Conservation (phyloP, 2,113 vertebrate genomes). For the Heterochromis multidens region DNA sequence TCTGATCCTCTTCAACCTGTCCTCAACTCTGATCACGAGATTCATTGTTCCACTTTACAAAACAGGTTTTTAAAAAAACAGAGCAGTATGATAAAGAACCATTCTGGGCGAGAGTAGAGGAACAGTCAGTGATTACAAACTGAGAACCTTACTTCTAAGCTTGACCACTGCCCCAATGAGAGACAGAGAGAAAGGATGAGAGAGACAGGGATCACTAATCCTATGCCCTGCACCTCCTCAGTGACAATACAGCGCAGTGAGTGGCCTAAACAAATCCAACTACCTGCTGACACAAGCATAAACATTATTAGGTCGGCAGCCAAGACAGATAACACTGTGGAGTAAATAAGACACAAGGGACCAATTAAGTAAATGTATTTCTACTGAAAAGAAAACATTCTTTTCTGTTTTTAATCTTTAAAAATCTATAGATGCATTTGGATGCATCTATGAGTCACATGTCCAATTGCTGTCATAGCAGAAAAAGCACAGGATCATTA, state of each 20-base stretch:
- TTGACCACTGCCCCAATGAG: not conserved
- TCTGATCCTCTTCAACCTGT: slow-evolving; percentile 2
- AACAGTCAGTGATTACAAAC: not conserved
- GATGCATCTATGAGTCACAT: too few relatives aligned
- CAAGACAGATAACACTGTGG: slow-evolving; percentile 18
- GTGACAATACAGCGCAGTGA: slow-evolving; percentile 35
- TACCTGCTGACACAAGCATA: slow-evolving; percentile 63
- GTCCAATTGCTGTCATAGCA: not conserved
- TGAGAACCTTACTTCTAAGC: not conserved
- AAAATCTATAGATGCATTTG: not conserved
- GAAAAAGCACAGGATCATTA: not conserved
- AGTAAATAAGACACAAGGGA: not conserved
- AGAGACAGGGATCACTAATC: slow-evolving; percentile 49
- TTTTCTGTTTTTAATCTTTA: not conserved
- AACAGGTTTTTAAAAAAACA: not conserved
- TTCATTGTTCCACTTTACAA: not conserved
- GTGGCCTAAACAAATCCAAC: slow-evolving; percentile 65
- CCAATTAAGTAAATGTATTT: not conserved
- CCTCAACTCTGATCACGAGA: not conserved
- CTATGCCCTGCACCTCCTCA: slow-evolving; percentile 47
- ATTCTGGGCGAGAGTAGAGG: not conserved
- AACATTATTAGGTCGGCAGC: slow-evolving; percentile 37
- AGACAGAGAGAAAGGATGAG: slow-evolving; percentile 8
- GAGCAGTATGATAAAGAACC: not conserved
- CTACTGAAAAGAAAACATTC: not conserved